Evolutionary conservation across 37 sponge, comb jelly and placozoan species (phyloP), one percentile per base, ranked within the genome.

Genomic region (Hormiphora californensis): DNA sequence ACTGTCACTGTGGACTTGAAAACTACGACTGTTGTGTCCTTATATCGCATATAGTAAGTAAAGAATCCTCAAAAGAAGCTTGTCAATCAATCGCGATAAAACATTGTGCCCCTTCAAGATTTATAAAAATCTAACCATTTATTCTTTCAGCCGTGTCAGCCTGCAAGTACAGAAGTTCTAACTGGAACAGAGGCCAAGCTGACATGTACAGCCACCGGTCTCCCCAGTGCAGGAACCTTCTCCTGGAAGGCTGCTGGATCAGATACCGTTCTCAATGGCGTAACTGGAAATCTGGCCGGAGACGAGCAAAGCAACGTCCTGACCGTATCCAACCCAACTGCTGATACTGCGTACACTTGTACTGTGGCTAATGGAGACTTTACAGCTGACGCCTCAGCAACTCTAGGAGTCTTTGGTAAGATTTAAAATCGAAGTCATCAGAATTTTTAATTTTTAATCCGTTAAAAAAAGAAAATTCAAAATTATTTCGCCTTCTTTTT

Each of bases 301-400:
- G 23, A 57, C 61, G 61, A 57, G n/a, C 61, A 57, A 12, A 30
- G 27, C 4, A 57, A 30, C 21, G 61, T 28, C n/a, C 61, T 57
- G n/a, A 57, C 61, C n/a, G 7, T 57, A 4, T 28, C 61, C 9
- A 12, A 23, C 27, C 61, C 61, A 12, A 4, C n/a, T 19, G 9
- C 61, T 15, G 61, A 57, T 15, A 57, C 61, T 28, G 27, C 61
- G n/a, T 57, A 57, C 61, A 57, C 61, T 5, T 57, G 61, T 57
- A 57, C 61, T 30, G 17, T 57, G 9, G 27, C 61, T 57, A 30
- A 57, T 57, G n/a, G n/a, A n/a, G n/a, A n/a, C n/a, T n/a, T n/a
- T n/a, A n/a, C n/a, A n/a, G 27, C 61, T 19, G 61, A 57, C 21
- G 61, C 61, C 17, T 28, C n/a, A 5, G 61, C 61, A 19, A 57